Conservation (phyloP, 2,113 vertebrate genomes). For the Shinisaurus crocodilurus region DNA sequence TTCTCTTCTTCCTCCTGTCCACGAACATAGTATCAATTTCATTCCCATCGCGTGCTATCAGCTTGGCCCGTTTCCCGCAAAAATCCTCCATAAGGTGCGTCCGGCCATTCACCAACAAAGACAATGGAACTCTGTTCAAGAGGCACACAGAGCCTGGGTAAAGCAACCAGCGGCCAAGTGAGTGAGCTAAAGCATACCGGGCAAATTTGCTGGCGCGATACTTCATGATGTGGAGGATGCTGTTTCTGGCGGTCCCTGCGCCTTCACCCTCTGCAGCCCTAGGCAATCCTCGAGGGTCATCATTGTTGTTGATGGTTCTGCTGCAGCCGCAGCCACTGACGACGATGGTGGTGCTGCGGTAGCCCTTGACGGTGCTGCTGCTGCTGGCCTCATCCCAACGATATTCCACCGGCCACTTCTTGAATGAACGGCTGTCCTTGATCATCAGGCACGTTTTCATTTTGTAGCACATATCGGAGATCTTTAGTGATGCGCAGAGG, state of each 20-base stretch:
- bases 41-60: constrained; percentile 89
- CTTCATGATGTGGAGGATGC: constrained; percentile 72
- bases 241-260: not conserved
- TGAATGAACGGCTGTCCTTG: constrained; percentile 84
- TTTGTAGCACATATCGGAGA: constrained; percentile 54
- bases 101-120: constrained; percentile 59
- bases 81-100: constrained; percentile 64
- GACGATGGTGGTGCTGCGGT: not conserved
- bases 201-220: constrained; percentile 75
- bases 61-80: constrained; percentile 86
- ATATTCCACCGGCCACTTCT: constrained; percentile 85
- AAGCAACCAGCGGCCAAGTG: constrained; percentile 89
- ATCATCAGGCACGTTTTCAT: constrained; percentile 61
- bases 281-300: constrained; percentile 48
- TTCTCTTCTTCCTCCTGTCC: constrained; percentile 80
- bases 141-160: constrained; percentile 90
- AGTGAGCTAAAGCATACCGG: constrained; percentile 86
- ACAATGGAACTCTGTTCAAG: constrained; percentile 90
- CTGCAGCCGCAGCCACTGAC: not conserved
- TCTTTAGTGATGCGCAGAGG: constrained; percentile 52
- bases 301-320: fast-evolving
- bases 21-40: constrained; percentile 94
- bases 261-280: constrained; percentile 59
- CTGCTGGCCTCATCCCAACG: constrained; percentile 80
- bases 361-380: not conserved